Conservation (phyloP, 2,797 vertebrate genomes). For the Enteromius afrohamiltoni region DNA sequence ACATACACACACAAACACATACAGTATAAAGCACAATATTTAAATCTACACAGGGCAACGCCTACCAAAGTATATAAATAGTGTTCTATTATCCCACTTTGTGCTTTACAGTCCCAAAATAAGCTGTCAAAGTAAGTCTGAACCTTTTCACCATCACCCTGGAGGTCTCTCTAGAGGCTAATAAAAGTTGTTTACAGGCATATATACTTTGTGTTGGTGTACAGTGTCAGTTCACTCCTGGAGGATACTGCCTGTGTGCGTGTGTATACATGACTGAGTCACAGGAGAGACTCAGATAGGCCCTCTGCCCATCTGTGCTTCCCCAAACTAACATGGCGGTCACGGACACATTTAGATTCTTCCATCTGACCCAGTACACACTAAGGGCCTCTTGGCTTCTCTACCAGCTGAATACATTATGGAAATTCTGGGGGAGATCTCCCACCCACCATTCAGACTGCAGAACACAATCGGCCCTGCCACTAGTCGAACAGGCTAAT, state of each 20-base stretch:
- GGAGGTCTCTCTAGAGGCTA: constrained; percentile 30
- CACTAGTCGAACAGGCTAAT: constrained; percentile 34
- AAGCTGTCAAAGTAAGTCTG: constrained; percentile 38
- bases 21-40: constrained; percentile 22
- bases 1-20: constrained; percentile 27
- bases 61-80: constrained; percentile 35
- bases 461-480: background rate
- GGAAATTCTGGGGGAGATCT: constrained; percentile 44
- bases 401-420: constrained; percentile 49
- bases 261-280: constrained; percentile 68
- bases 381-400: constrained; percentile 31
- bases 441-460: constrained; percentile 15
- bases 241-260: constrained; percentile 36
- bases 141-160: constrained; percentile 23
- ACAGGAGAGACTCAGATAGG: constrained; percentile 66
- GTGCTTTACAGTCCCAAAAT: constrained; percentile 11
- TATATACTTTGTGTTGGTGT: constrained; percentile 36
- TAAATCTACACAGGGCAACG: background rate
- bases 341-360: constrained; percentile 62
- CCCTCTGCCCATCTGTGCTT: constrained; percentile 74
- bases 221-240: constrained; percentile 41
- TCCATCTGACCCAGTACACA: constrained; percentile 56
- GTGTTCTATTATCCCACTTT: constrained; percentile 38
- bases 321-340: constrained; percentile 67
- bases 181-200: constrained; percentile 48